Conservation (phyloP, 2,113 vertebrate genomes). For the Narcine bancroftii region DNA sequence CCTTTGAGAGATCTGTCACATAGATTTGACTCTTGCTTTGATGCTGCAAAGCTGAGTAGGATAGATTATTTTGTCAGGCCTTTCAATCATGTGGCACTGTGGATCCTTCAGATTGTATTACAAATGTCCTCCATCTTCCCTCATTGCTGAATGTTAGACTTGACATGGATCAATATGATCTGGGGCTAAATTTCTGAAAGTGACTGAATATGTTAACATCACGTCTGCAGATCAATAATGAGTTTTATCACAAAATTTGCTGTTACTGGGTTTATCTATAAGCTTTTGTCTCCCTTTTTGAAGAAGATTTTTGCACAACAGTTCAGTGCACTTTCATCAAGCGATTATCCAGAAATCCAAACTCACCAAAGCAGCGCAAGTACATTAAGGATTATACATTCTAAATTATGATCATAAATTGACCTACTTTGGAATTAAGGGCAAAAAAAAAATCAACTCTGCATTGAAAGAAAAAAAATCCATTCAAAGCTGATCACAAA, state of each 20-base stretch:
- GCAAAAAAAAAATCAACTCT: slow-evolving; percentile 56
- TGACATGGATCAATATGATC: slow-evolving; percentile 92
- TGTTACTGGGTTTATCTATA: slow-evolving; percentile 88
- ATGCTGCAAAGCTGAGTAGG: slow-evolving; percentile 56
- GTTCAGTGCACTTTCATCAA: slow-evolving; percentile 43
- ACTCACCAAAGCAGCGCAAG: slow-evolving; percentile 46
- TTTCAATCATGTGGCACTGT: slow-evolving; percentile 52
- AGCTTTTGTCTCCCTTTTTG: slow-evolving; percentile 87
- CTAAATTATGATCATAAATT: slow-evolving; percentile 70
- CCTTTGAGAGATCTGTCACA: slow-evolving; percentile 68
- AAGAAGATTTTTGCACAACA: slow-evolving; percentile 57
- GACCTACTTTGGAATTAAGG: slow-evolving; percentile 75
- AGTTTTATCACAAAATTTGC: slow-evolving; percentile 70
- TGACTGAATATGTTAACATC: slow-evolving; percentile 86
- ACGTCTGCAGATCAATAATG: slow-evolving; percentile 85
- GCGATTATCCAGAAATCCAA: slow-evolving; percentile 42
- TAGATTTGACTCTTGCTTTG: slow-evolving; percentile 70
- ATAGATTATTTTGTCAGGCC: slow-evolving; percentile 58
- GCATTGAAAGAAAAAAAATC: slow-evolving; percentile 58
- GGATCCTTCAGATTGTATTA: slow-evolving; percentile 77
- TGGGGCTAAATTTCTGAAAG: slow-evolving; percentile 79
- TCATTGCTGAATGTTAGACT: slow-evolving; percentile 91
- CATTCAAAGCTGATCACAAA: slow-evolving; percentile 71
- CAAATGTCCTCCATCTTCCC: slow-evolving; percentile 66
- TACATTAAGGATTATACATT: slow-evolving; percentile 67